phyloP scores from a whole-genome alignment of 2,113 vertebrate species.

The Phaethornis superciliosus region DNA sequence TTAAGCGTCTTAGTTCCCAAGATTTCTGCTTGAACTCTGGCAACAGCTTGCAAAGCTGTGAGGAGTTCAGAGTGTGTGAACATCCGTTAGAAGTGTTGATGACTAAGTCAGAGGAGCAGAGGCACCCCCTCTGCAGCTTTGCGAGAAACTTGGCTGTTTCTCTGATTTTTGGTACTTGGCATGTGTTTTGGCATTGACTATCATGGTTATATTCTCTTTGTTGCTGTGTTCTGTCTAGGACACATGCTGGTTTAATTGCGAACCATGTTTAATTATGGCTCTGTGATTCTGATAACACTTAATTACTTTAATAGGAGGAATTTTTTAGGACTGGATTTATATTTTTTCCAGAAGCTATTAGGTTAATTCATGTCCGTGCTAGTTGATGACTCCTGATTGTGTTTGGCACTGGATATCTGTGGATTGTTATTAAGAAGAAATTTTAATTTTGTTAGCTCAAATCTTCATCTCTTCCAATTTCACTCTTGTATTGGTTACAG shows the following conservation, averaged over 20 bases:
- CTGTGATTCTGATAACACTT: constrained; percentile 47
- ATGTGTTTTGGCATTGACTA: not conserved
- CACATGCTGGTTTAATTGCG: constrained; percentile 53
- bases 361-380: constrained; percentile 48
- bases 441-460: constrained; percentile 36
- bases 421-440: constrained; percentile 12
- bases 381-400: constrained; percentile 11
- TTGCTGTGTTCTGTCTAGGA: constrained; percentile 34
- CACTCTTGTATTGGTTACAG: not conserved
- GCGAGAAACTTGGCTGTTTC: not conserved
- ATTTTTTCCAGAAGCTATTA: constrained; percentile 10
- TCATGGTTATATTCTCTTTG: not conserved
- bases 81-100: not conserved
- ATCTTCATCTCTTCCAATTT: constrained; percentile 39
- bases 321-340: not conserved
- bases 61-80: not conserved
- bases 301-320: constrained; percentile 50
- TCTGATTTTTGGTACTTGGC: not conserved
- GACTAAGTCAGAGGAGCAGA: not conserved
- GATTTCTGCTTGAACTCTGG: not conserved
- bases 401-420: constrained; percentile 36
- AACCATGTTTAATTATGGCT: constrained; percentile 27
- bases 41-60: not conserved
- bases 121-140: not conserved
- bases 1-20: not conserved